Percentiles rank a stretch among this genome's conserved stretches.
phyloP scores from a whole-genome alignment of 2,113 vertebrate genomes.

The Litocranius walleri region DNA sequence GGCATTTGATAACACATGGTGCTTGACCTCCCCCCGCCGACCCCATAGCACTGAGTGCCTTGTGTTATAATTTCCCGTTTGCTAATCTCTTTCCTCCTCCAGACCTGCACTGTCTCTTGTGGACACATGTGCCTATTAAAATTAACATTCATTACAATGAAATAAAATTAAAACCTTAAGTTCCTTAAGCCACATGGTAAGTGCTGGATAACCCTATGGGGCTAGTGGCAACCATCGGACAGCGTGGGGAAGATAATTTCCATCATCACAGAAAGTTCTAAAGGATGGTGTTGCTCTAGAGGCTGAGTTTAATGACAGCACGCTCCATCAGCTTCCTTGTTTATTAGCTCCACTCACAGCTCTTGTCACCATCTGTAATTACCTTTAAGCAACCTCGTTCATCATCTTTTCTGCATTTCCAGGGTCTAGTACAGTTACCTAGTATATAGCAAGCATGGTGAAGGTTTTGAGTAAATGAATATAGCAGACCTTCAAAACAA shows the following conservation, averaged over 20 bases:
- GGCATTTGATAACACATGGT: neutral
- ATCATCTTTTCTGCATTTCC: neutral
- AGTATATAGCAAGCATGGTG: too few species aligned
- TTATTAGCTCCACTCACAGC: neutral
- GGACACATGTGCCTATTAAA: neutral
- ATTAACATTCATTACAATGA: neutral
- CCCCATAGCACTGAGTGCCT: neutral
- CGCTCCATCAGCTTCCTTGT: neutral
- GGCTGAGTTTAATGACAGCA: neutral
- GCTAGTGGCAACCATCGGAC: neutral
- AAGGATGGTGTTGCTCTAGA: neutral
- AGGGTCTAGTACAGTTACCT: neutral
- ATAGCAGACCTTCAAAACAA: neutral
- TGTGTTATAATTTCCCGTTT: neutral
- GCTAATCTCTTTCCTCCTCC: neutral
- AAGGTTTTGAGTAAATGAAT: neutral
- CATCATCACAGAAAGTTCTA: neutral
- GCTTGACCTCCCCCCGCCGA: fast-evolving
- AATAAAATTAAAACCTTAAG: neutral
- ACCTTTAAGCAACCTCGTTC: neutral
- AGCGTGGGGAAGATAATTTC: neutral
- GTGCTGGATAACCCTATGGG: neutral
- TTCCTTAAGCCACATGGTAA: neutral
- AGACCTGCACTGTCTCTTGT: neutral
- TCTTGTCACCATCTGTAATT: neutral